Percentiles rank a stretch among this genome's conserved stretches.
phyloP scores from a whole-genome alignment of 2,113 vertebrate species.

The Aegotheles bennettii region DNA sequence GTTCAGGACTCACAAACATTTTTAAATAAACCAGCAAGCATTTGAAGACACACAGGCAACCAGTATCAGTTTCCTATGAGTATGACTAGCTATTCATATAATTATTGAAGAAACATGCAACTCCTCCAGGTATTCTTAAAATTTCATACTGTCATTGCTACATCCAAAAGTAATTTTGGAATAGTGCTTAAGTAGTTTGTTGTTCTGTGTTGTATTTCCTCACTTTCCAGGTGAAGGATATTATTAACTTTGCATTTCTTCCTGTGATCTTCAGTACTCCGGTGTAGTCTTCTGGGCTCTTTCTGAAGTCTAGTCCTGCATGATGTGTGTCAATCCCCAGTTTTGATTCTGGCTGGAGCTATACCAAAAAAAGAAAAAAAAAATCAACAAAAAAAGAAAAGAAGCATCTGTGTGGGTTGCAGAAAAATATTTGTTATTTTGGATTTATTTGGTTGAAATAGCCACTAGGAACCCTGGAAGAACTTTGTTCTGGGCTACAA shows the following conservation, averaged over 20 bases:
- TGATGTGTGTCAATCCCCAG: neutral
- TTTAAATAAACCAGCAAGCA: constrained; percentile 20
- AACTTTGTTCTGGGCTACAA: neutral
- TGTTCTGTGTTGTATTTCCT: neutral
- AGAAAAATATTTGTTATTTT: constrained; percentile 7
- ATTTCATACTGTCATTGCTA: neutral
- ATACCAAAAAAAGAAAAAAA: neutral
- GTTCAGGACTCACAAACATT: constrained; percentile 26
- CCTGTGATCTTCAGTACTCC: neutral
- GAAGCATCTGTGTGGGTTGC: neutral
- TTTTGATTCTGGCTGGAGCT: neutral
- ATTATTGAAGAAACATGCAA: neutral
- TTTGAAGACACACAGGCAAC: neutral
- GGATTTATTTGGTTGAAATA: constrained; percentile 10
- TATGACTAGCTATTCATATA: neutral
- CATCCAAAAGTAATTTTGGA: neutral
- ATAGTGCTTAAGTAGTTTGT: neutral
- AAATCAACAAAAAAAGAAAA: neutral
- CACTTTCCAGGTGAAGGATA: neutral
- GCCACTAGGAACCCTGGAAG: neutral
- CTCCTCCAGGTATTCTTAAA: neutral
- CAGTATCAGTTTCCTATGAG: neutral
- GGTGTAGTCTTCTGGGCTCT: neutral
- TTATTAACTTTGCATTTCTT: neutral
- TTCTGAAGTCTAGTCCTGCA: neutral